Evolutionary conservation across 2,797 vertebrate genomes (phyloP).

Genomic region (Sitta carolinensis): DNA sequence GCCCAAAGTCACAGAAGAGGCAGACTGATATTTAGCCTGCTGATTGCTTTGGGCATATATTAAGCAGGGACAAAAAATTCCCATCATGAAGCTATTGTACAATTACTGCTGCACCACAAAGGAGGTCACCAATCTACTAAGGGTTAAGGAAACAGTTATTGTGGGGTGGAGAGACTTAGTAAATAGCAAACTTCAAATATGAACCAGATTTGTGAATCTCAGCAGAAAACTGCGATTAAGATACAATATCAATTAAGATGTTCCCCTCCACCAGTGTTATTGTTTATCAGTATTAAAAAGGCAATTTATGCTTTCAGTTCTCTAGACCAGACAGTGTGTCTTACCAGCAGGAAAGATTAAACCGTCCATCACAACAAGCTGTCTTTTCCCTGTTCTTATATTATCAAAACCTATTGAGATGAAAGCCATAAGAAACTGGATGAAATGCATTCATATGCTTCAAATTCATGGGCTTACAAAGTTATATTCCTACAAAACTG

Average conservation of each 20-base stretch:
- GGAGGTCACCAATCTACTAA: background rate
- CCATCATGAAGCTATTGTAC: background rate
- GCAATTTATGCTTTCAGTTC: constrained; percentile 56
- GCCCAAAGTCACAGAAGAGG: background rate
- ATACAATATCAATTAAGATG: constrained; percentile 66
- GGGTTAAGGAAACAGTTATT: constrained; percentile 60
- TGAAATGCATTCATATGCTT: background rate
- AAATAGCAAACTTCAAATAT: constrained; percentile 60
- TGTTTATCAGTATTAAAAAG: constrained; percentile 64
- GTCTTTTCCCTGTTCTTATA: constrained; percentile 18
- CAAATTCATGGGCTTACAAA: background rate
- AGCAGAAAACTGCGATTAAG: constrained; percentile 65
- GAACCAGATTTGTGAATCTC: constrained; percentile 58
- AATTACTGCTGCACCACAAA: background rate
- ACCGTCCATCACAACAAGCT: constrained; percentile 54
- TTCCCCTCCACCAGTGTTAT: background rate
- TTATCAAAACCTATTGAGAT: background rate
- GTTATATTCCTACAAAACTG: background rate
- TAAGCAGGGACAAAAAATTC: background rate
- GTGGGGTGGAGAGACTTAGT: constrained; percentile 20
- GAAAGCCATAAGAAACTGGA: background rate
- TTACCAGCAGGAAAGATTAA: constrained; percentile 69
- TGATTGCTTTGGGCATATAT: background rate
- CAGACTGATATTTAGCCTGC: background rate
- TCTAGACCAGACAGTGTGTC: background rate